phyloP scores from a whole-genome alignment of 2,113 vertebrate species.

The human (Homo sapiens) region DNA sequence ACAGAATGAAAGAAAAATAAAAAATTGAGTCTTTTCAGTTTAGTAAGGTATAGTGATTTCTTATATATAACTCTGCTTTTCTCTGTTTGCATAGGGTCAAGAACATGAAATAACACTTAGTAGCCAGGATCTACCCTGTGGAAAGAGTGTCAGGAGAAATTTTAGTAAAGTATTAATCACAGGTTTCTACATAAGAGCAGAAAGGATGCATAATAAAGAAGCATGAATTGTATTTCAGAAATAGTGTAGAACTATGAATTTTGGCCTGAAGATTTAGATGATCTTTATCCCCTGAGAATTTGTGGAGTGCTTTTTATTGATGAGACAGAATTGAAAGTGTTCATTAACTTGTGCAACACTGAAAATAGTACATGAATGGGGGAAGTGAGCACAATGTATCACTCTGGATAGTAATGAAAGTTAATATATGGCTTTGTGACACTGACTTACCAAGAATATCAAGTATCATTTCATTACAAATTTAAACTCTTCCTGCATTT shows the following conservation, averaged over 20 bases:
- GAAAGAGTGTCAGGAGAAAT: neutral
- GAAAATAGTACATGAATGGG: neutral
- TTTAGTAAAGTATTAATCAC: neutral
- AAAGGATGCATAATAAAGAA: neutral
- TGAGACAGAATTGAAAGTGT: neutral
- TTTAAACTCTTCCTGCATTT: neutral
- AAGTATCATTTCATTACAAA: slow-evolving; percentile 1
- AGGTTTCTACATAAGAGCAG: neutral
- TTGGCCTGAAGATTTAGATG: neutral
- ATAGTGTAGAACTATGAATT: neutral
- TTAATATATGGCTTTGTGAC: neutral
- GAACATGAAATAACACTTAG: neutral
- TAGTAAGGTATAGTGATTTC: neutral
- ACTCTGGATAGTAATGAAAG: neutral
- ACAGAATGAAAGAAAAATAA: neutral
- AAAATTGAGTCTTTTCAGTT: neutral
- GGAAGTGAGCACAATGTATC: neutral
- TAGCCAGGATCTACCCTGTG: neutral
- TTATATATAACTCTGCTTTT: neutral
- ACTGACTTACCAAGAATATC: neutral
- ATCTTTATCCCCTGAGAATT: neutral
- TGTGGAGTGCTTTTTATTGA: neutral
- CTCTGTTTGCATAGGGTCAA: neutral
- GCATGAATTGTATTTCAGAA: neutral
- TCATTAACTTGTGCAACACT: neutral